A percentile compares a stretch with the other conserved stretches of the same genome.
phyloP scores from a whole-genome alignment of 2,113 vertebrate genomes.

The Tachysurus vachellii region DNA sequence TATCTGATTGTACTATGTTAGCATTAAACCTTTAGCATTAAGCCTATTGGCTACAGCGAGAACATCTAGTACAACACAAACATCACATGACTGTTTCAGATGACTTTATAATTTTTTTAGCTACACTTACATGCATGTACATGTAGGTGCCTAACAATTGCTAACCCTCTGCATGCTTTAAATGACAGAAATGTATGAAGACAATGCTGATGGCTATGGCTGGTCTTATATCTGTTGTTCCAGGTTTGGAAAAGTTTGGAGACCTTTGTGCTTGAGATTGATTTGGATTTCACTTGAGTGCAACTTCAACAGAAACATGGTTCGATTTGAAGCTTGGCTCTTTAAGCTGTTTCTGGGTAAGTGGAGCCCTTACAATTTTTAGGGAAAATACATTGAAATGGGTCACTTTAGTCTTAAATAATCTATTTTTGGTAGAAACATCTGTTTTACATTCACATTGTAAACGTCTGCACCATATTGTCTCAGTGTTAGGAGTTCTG shows the following conservation, averaged over 20 bases:
- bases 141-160: neutral
- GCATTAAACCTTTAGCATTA: neutral
- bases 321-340: constrained; percentile 26
- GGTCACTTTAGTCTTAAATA: neutral
- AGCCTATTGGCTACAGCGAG: neutral
- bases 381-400: neutral
- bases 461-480: neutral
- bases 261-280: neutral
- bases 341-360: constrained; percentile 54
- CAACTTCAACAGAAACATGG: constrained; percentile 44
- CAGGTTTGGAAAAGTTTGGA: neutral
- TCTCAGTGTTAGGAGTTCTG: neutral
- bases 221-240: neutral
- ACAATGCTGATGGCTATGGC: neutral
- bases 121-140: neutral
- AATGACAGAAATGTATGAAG: neutral
- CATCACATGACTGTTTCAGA: neutral
- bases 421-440: neutral
- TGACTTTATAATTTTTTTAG: neutral
- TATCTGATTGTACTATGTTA: neutral
- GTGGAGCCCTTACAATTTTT: neutral
- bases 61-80: neutral
- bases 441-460: constrained; percentile 6
- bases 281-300: neutral
- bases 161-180: neutral